Conservation (phyloP, 2,797 vertebrate genomes). For the Muscicapa comitata region DNA sequence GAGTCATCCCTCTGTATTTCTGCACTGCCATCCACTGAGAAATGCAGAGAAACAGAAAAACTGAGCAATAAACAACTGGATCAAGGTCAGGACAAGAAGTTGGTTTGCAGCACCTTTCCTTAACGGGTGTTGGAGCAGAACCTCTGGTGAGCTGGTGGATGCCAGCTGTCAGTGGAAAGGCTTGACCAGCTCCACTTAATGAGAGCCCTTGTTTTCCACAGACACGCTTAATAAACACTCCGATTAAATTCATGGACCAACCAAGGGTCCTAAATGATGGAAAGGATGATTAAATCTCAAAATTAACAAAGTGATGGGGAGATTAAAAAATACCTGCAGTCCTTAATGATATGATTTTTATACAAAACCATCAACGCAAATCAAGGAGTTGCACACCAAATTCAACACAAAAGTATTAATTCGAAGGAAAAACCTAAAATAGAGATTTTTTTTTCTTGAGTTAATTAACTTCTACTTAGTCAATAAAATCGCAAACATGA, state of each 20-base stretch:
- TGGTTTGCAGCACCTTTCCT: neutral
- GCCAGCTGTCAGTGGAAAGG: neutral
- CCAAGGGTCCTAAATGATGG: conserved; percentile 11
- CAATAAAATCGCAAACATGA: neutral
- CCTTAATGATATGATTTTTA: neutral
- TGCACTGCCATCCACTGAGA: neutral
- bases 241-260: conserved; percentile 3
- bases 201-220: neutral
- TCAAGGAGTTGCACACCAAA: neutral
- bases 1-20: neutral
- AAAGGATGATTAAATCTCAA: conserved; percentile 42
- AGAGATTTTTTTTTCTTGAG: neutral
- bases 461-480: neutral
- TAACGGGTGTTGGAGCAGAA: neutral
- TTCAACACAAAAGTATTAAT: neutral
- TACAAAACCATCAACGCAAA: neutral
- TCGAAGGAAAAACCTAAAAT: neutral
- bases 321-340: neutral
- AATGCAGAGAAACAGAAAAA: neutral
- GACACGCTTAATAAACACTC: conserved; percentile 16
- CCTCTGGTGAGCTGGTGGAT: neutral
- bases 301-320: neutral
- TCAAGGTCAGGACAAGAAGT: neutral
- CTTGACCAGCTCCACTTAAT: conserved; percentile 3
- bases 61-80: neutral